Base-by-base conservation (phyloP, 2,888 invertebrate species). In the Spodoptera littoralis region DNA sequence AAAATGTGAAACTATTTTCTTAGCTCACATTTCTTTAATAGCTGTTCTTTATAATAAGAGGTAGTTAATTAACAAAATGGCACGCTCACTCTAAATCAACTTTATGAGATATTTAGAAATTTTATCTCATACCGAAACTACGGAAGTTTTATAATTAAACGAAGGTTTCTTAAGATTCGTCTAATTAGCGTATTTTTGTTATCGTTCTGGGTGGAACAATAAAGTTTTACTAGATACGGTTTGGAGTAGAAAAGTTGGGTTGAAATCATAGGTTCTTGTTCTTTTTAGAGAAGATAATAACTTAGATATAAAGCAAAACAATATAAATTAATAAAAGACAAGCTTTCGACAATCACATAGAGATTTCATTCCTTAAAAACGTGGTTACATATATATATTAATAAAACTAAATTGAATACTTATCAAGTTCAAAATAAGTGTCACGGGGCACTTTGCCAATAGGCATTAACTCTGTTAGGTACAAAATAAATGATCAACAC, bases 21-120 rank as follows among this genome's bases (percentile, higher is more conserved):
- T 11, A 50, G 50, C 50, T 60, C 45, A 41, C n/a, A 50, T 65
- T 66, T 59, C 41, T 44, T 64, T 56, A 47, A 61, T 13, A 57
- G 43, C 36, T 27, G 36, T 62, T 45, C 46, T 50, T 68, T 45
- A 60, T 56, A 63, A 43, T 45, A 41, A 43, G 11, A 53, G 53
- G 18, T 52, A n/a, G 61, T 61, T 65, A 69, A 77, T 74, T 70
- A 77, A 75, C 62, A 59, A 65, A 71, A 66, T 41, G 57, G 64
- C 46, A 56, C 41, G 53, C 44, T 61, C 43, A 68, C 27, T 47
- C 56, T 72, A 67, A 71, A 66, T 66, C 46, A 71, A 69, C 52
- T 77, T 77, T 60, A 65, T 41, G 64, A 63, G 52, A 66, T 75
- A 77, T 77, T 77, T 65, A 57, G 60, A 67, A 56, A 65, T 72